Evolutionary conservation across 2,113 vertebrate species (phyloP).

Genomic region (Lota lota): DNA sequence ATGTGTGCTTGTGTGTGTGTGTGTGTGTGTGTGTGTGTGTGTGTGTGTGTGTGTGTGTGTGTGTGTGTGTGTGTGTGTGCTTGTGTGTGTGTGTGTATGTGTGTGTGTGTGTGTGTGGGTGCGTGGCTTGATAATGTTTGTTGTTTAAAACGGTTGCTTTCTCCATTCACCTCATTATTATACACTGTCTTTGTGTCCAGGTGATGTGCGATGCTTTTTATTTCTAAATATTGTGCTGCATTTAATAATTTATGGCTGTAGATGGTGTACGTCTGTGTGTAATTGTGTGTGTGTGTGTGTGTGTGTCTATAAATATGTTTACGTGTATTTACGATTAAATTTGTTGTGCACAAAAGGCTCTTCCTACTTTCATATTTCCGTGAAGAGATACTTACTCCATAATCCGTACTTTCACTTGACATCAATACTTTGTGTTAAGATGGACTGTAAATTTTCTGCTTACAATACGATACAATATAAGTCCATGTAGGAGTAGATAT

Average conservation of each 20-base stretch:
- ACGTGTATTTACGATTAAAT: neutral
- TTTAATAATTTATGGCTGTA: neutral
- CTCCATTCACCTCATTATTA: neutral
- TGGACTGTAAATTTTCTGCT: too few relatives aligned
- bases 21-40: slow-evolving; percentile 10
- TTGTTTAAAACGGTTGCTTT: neutral
- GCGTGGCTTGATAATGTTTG: slow-evolving; percentile 3
- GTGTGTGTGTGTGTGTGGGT: slow-evolving; percentile 7
- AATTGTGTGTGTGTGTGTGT: neutral
- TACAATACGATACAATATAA: too few relatives aligned
- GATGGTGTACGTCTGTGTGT: neutral
- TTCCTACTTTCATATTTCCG: too few relatives aligned
- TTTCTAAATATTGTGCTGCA: neutral
- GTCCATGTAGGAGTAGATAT: too few relatives aligned
- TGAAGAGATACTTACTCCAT: too few relatives aligned
- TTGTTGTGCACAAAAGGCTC: too few relatives aligned
- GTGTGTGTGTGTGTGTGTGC: slow-evolving; percentile 8
- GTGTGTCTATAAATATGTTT: neutral
- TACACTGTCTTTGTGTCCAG: neutral
- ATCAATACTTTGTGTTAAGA: too few relatives aligned
- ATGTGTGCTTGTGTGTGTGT: neutral
- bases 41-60: slow-evolving; percentile 6
- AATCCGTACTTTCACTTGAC: too few relatives aligned
- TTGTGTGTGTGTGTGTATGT: slow-evolving; percentile 6
- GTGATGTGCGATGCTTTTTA: neutral